Base-by-base conservation (phyloP, 2,888 invertebrate species). In the Siphlonurus alternatus region DNA sequence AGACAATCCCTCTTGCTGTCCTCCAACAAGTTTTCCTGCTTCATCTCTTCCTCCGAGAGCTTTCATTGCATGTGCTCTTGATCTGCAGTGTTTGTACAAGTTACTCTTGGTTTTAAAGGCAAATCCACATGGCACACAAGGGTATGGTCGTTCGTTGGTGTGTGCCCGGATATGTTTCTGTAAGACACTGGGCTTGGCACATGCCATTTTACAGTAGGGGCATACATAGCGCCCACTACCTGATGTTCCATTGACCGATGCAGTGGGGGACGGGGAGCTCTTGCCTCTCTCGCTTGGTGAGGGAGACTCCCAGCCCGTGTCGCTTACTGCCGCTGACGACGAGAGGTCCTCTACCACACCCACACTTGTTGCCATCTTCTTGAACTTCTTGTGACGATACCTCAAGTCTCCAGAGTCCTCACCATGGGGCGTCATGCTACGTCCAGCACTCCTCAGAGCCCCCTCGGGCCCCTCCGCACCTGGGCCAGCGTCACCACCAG, bases 61-160 rank as follows among this genome's bases (percentile, higher is more conserved):
- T 71, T 86, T 81, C 68, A 85, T 78, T 62, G 83, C 81, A 72
- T 88, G 88, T 59, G 88, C 82, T 70, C 87, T 80, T n/a, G 81
- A 80, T 75, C 89, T 79, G 75, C 88, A 85, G 76, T 93, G 93
- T 76, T 94, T 94, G 75, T 92, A 93, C 69, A 93, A 81, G 76
- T 94, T 94, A 71, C 93, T 93, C 76, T 91, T 90, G 23, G 94
- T 94, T 77, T 94, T 94, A 78, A 94, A 94, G 71, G 92, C 89
- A 77, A 93, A 90, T 69, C 91, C 91, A 76, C 93, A 94, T 69
- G 88, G 86, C 20, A n/a, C 22, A 78, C 93, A 94, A 25, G 93
- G 93, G 78, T 87, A 94, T 65, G 93, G 93, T 71, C 93, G 81
- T 77, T 94, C 93, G 74, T 93, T 92, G 60, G 94, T 93, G 76